Evolutionary conservation across 2,888 invertebrate genomes (phyloP).

Genomic region (Chrysotoxum bicinctum): DNA sequence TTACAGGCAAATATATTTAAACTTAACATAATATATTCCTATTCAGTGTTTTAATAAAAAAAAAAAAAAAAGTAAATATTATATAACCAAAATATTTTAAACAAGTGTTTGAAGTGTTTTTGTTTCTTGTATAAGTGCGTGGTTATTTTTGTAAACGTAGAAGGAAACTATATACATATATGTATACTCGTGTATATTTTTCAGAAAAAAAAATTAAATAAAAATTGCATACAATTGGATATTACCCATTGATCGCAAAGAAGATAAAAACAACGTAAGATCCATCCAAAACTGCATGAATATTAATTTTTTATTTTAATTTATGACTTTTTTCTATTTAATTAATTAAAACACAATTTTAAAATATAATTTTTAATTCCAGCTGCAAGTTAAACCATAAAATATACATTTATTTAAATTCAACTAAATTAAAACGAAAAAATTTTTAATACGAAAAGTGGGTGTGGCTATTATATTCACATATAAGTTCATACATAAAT

Average conservation of each 20-base stretch:
- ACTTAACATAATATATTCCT: not conserved
- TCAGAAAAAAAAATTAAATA: not conserved
- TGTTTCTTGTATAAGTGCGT: conserved; percentile 31
- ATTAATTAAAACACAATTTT: not conserved
- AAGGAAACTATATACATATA: not conserved
- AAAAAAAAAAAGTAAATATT: not conserved
- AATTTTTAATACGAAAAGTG: no score
- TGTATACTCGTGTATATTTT: no score
- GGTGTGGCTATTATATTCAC: no score
- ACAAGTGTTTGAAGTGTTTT: conserved; percentile 51
- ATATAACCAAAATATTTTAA: conserved; percentile 19
- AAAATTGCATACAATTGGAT: conserved; percentile 44
- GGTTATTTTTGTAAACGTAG: conserved; percentile 23
- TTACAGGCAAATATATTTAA: not conserved
- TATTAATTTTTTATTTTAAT: not conserved
- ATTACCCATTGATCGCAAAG: conserved; percentile 37
- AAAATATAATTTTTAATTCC: conserved; percentile 1
- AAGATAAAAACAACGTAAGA: conserved; percentile 60
- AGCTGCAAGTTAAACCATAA: conserved; percentile 66
- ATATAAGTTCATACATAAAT: no score
- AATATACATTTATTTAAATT: not conserved
- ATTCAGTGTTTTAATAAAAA: conserved; percentile 26
- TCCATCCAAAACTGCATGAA: conserved; percentile 64
- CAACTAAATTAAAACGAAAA: not conserved
- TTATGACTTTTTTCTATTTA: not conserved